Base-by-base conservation (phyloP, 1,140 invertebrate genomes). In the Cepaea nemoralis region DNA sequence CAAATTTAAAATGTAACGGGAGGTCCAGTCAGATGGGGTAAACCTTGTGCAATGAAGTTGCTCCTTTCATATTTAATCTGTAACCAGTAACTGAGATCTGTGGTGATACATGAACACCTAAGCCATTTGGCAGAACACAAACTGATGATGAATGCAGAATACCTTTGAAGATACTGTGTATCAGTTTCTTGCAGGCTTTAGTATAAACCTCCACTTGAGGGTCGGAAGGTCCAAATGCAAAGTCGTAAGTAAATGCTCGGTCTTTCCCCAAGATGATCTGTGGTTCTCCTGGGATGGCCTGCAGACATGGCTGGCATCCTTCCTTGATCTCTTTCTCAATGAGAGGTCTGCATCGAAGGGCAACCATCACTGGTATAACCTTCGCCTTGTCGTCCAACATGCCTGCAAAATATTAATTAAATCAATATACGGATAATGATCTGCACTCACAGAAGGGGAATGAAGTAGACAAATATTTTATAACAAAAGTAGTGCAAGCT, bases 191-290 rank as follows among this genome's bases (percentile, higher is more conserved):
- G 0, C 98, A 94, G 67, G 95, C 94, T 27, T 92, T 93, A 22
- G 96, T 92, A 91, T 97, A 98, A 77, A 98, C 94, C 48, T 94
- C 91, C 40, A 94, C 92, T 86, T 98, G 96, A 0, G 90, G 92
- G 27, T 94, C 92, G 33, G 94, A 91, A 33, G 93, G 92, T 73
- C 94, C 92, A 89, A 97, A 97, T 0, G 96, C 96, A 93, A 95
- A 94, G 89, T 98, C 97, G 88, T 94, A 98, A 0, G 96, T 97
- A 86, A 97, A 98, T 0, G 94, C 92, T 85, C 95, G 94, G 91
- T 99, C 97, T 16, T 95, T 94, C 71, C 97, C 97, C 5, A 99
- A 93, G 0, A 97, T 93, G 33, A 99, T 95, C 89, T 99, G 86
- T 31, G 97, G 97, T 70, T 91, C 90, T 79, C 85, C 83, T 45